These are phyloP conservation scores for Encarsia formosa DNA, from an alignment of 2,888 invertebrate species.

Conservation along the genomic window DNA sequence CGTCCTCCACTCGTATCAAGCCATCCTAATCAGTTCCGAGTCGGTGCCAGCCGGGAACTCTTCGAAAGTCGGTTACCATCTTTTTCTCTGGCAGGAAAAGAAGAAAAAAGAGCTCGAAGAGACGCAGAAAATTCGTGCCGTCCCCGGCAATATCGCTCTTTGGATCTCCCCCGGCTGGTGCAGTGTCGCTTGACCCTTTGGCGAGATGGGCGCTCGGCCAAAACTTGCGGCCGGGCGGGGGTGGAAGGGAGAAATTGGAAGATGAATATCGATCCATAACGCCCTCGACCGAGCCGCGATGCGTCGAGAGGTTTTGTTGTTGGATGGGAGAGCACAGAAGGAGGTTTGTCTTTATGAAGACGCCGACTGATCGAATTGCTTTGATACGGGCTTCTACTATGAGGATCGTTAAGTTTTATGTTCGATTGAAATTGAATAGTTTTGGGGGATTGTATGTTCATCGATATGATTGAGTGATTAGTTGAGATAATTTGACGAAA, in stretches of 20 bases:
- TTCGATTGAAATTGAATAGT: no score
- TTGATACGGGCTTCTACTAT: no score
- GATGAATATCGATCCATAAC: slow-evolving; percentile 28
- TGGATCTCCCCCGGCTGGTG: background rate
- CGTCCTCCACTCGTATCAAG: no score
- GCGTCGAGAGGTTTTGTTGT: background rate
- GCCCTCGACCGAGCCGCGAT: slow-evolving; percentile 2
- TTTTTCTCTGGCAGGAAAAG: background rate
- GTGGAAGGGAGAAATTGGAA: slow-evolving; percentile 20
- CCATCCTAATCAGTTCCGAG: slow-evolving; percentile 22
- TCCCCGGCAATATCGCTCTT: no score
- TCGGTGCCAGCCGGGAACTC: slow-evolving; percentile 20
- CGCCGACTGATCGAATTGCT: no score
- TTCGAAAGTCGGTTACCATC: slow-evolving; percentile 11
- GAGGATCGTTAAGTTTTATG: no score
- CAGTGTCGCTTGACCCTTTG: slow-evolving; percentile 21
- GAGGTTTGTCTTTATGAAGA: no score
- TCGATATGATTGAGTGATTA: no score
- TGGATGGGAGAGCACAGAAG: no score
- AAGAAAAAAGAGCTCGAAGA: background rate
- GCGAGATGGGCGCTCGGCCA: slow-evolving; percentile 19
- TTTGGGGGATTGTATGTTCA: no score
- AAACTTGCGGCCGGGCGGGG: slow-evolving; percentile 11
- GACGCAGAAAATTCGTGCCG: slow-evolving; percentile 3
- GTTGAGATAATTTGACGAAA: no score